phyloP scores from a whole-genome alignment of 2,888 invertebrate species.

The Sclerodermus sp. region DNA sequence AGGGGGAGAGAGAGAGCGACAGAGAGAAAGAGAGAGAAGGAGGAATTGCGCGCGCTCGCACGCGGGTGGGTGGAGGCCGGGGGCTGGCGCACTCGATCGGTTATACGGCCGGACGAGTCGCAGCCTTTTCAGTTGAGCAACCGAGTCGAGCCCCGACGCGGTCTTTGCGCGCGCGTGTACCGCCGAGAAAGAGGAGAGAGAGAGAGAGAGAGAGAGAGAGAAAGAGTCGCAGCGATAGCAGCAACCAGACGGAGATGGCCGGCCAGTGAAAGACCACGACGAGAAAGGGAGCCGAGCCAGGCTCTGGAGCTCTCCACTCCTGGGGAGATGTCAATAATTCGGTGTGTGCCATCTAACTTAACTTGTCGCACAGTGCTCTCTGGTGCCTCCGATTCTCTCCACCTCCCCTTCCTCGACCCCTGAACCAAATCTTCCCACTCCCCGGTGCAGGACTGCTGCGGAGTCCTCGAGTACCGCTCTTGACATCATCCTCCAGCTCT shows the following conservation, averaged over 20 bases:
- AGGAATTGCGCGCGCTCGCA: slow-evolving; percentile 15
- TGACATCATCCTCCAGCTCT: no score
- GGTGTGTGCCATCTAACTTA: slow-evolving; percentile 22
- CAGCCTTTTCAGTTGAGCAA: slow-evolving; percentile 39
- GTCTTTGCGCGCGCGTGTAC: slow-evolving; percentile 18
- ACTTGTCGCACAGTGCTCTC: slow-evolving; percentile 10
- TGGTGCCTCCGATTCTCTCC: no score
- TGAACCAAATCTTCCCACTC: no score
- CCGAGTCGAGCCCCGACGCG: slow-evolving; percentile 21
- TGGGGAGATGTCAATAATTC: slow-evolving; percentile 46
- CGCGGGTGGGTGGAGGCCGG: slow-evolving; percentile 11
- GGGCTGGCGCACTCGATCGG: slow-evolving; percentile 12
- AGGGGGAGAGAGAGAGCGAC: slow-evolving; percentile 10
- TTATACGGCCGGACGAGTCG: slow-evolving; percentile 31
- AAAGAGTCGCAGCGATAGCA: slow-evolving; percentile 13
- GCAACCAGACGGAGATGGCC: slow-evolving; percentile 12
- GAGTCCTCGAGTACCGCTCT: no score
- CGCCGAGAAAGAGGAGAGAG: slow-evolving; percentile 2
- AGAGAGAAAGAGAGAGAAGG: slow-evolving; percentile 11
- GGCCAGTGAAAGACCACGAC: neutral
- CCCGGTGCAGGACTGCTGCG: no score
- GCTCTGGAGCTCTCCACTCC: neutral
- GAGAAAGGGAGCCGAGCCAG: slow-evolving; percentile 8
- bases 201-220: slow-evolving; percentile 14
- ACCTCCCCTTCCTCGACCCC: no score